phyloP scores from a whole-genome alignment of 2,797 vertebrate species.

The Peromyscus attwateri region DNA sequence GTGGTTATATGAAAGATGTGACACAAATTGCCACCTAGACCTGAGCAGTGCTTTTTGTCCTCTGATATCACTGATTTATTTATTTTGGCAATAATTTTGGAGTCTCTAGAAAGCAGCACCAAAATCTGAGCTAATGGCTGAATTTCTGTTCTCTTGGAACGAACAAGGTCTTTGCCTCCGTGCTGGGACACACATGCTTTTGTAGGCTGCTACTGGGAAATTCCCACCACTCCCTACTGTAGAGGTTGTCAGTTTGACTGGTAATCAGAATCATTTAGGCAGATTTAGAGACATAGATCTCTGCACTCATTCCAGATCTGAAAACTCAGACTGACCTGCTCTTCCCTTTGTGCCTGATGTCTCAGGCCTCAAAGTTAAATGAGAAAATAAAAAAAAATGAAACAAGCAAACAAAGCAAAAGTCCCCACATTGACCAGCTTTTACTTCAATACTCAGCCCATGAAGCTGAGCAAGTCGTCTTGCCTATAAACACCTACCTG shows the following conservation, averaged over 20 bases:
- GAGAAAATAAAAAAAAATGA: neutral
- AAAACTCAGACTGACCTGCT: neutral
- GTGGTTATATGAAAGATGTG: neutral
- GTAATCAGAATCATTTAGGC: neutral
- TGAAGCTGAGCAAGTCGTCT: neutral
- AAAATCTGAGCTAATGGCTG: neutral
- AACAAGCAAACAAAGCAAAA: neutral
- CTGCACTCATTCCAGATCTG: neutral
- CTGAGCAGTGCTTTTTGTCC: neutral
- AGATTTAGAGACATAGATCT: neutral
- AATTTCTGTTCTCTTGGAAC: neutral
- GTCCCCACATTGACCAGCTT: neutral
- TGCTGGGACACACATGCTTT: neutral
- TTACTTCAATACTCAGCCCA: slow-evolving; percentile 14
- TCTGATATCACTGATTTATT: neutral
- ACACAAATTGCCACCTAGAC: neutral
- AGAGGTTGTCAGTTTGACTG: neutral
- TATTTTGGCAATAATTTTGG: neutral
- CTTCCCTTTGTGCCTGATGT: neutral
- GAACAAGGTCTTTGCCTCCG: neutral
- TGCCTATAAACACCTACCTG: neutral
- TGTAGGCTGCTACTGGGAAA: neutral
- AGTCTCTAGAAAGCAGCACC: neutral
- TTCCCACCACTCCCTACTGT: neutral
- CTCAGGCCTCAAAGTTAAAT: neutral